A percentile compares a stretch with the other conserved stretches of the same genome.
Evolutionary conservation across 1,140 invertebrate species (phyloP).

Genomic region (Plectrocnemia conspersa): DNA sequence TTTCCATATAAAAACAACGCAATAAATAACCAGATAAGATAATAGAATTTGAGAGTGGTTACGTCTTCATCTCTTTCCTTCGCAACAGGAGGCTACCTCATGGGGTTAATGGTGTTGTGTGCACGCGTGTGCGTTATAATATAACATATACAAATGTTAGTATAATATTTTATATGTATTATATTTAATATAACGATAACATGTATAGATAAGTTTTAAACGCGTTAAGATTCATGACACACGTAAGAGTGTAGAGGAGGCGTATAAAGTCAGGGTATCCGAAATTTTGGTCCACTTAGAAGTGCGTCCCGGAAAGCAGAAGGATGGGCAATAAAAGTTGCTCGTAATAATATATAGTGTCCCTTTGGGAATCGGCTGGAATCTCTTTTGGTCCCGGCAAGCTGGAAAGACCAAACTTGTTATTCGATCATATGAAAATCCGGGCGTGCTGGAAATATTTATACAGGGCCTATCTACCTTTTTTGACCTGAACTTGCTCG

Average conservation of each 20-base stretch:
- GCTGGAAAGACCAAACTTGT: slow-evolving; percentile 16
- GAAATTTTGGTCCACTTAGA: slow-evolving; percentile 26
- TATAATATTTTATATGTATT: no score
- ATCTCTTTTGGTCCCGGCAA: slow-evolving; percentile 23
- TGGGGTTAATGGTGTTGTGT: slow-evolving; percentile 11
- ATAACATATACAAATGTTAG: no score
- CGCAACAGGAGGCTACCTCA: slow-evolving; percentile 19
- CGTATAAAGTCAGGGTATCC: slow-evolving; percentile 21
- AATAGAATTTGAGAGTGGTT: slow-evolving; percentile 23
- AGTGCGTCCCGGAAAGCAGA: slow-evolving; percentile 12
- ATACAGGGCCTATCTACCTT: not conserved
- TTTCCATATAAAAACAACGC: slow-evolving; percentile 19
- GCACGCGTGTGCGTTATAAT: not conserved
- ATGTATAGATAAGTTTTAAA: no score
- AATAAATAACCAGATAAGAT: slow-evolving; percentile 25
- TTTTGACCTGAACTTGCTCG: not conserved
- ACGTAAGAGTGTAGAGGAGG: not conserved
- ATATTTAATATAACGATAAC: no score
- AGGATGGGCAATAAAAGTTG: slow-evolving; percentile 34
- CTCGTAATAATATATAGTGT: slow-evolving; percentile 36
- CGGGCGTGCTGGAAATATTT: slow-evolving; percentile 24
- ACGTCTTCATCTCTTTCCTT: slow-evolving; percentile 26
- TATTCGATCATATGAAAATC: slow-evolving; percentile 28
- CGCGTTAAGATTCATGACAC: slow-evolving; percentile 13
- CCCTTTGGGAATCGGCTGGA: slow-evolving; percentile 28